phyloP scores from a whole-genome alignment of 2,888 invertebrate genomes.

The Oscheius myriophilus region DNA sequence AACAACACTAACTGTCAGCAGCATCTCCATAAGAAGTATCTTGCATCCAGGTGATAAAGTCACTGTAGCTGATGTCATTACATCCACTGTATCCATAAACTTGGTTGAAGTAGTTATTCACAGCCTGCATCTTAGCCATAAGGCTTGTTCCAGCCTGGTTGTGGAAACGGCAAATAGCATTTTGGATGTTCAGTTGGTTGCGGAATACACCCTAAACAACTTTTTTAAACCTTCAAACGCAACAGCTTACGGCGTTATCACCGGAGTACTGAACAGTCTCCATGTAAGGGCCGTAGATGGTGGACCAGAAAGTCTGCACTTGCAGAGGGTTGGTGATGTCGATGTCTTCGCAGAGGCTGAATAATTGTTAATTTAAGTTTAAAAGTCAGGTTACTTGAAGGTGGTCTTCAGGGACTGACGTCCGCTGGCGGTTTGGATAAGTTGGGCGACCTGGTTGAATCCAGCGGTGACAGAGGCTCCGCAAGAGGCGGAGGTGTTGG shows the following conservation, averaged over 20 bases:
- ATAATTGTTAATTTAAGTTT: too few relatives aligned
- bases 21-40: too few relatives aligned
- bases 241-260: slow-evolving; percentile 35
- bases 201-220: slow-evolving; percentile 34
- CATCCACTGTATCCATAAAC: slow-evolving; percentile 45
- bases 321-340: slow-evolving; percentile 35
- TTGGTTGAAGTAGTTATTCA: slow-evolving; percentile 47
- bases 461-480: slow-evolving; percentile 52
- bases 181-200: slow-evolving; percentile 39
- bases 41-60: slow-evolving; percentile 46
- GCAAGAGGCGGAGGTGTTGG: slow-evolving; percentile 73
- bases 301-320: slow-evolving; percentile 81
- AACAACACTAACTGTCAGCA: too few relatives aligned
- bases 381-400: slow-evolving; percentile 35
- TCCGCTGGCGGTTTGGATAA: slow-evolving; percentile 51
- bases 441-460: slow-evolving; percentile 47
- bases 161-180: slow-evolving; percentile 52
- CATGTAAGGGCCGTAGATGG: slow-evolving; percentile 86
- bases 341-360: slow-evolving; percentile 49
- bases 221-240: neutral
- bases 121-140: slow-evolving; percentile 45
- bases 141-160: slow-evolving; percentile 27
- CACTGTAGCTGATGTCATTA: slow-evolving; percentile 53
- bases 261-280: slow-evolving; percentile 91
- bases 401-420: slow-evolving; percentile 43